Percentiles rank a stretch among this genome's conserved stretches.
These are phyloP conservation scores for Gnatocerus cornutus DNA, from an alignment of 2,888 invertebrate species.

Conservation along the genomic window DNA sequence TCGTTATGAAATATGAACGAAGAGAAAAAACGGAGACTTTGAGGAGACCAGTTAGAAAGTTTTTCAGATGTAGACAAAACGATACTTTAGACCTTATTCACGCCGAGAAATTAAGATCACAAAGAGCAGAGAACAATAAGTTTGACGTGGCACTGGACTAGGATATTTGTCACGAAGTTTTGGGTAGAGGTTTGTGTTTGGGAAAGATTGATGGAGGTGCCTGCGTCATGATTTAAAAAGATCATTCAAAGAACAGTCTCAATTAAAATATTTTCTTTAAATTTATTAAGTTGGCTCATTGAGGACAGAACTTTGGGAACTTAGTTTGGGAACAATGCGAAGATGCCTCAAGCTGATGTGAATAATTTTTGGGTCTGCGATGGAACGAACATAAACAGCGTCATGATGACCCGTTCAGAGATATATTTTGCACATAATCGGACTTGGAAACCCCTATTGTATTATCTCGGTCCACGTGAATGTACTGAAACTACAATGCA, in stretches of 20 bases:
- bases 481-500: constrained; percentile 30
- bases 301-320: no score
- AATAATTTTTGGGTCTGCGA: not conserved
- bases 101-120: constrained; percentile 32
- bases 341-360: not conserved
- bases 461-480: constrained; percentile 34
- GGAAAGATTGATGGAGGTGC: not conserved
- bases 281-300: no score
- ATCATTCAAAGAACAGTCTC: no score
- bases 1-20: constrained; percentile 39
- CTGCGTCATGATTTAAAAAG: no score
- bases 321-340: not conserved
- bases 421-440: constrained; percentile 29
- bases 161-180: constrained; percentile 17
- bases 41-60: constrained; percentile 32
- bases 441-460: constrained; percentile 13
- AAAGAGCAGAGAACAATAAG: constrained; percentile 24
- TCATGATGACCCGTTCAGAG: constrained; percentile 8
- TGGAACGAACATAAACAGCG: constrained; percentile 4
- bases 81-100: constrained; percentile 27
- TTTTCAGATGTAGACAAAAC: constrained; percentile 34
- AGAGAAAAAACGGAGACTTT: constrained; percentile 28
- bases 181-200: not conserved
- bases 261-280: no score
- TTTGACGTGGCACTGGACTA: not conserved